phyloP scores from a whole-genome alignment of 1,140 invertebrate genomes.

The Phocides pigmalion region DNA sequence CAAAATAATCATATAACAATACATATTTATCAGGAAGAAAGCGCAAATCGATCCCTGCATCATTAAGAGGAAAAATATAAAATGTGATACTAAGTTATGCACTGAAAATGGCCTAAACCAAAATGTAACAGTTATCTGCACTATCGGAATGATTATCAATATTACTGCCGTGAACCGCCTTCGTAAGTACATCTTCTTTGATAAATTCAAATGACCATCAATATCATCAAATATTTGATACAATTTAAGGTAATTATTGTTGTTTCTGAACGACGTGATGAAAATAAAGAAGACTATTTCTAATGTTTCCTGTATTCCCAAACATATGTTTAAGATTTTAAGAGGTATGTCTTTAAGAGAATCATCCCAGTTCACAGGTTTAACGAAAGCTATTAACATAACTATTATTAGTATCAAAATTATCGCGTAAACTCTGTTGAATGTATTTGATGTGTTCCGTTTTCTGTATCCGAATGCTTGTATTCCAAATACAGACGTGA shows the following conservation, averaged over 20 bases:
- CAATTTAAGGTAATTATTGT: slow-evolving; percentile 44
- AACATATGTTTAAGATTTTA: slow-evolving; percentile 56
- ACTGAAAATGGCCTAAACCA: slow-evolving; percentile 46
- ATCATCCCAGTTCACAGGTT: slow-evolving; percentile 47
- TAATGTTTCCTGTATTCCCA: slow-evolving; percentile 42
- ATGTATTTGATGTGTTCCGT: slow-evolving; percentile 38
- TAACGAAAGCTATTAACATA: slow-evolving; percentile 31
- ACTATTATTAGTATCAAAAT: slow-evolving; percentile 40
- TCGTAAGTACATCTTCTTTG: slow-evolving; percentile 42
- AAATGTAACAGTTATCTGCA: slow-evolving; percentile 38
- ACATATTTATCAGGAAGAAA: slow-evolving; percentile 52
- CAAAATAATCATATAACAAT: slow-evolving; percentile 48
- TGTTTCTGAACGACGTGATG: slow-evolving; percentile 47
- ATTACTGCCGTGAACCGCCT: slow-evolving; percentile 40
- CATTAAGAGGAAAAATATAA: slow-evolving; percentile 49
- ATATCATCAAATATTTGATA: slow-evolving; percentile 51
- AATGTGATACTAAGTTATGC: slow-evolving; percentile 41
- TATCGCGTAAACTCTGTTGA: slow-evolving; percentile 50
- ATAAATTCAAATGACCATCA: slow-evolving; percentile 49
- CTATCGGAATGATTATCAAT: slow-evolving; percentile 42
- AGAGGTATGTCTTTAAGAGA: slow-evolving; percentile 54
- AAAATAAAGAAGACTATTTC: slow-evolving; percentile 56
- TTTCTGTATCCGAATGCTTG: slow-evolving; percentile 47
- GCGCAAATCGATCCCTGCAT: slow-evolving; percentile 56
- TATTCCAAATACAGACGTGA: slow-evolving; percentile 54